Evolutionary conservation across 1,140 invertebrate genomes (phyloP).

Genomic region (Subanguina moxae): DNA sequence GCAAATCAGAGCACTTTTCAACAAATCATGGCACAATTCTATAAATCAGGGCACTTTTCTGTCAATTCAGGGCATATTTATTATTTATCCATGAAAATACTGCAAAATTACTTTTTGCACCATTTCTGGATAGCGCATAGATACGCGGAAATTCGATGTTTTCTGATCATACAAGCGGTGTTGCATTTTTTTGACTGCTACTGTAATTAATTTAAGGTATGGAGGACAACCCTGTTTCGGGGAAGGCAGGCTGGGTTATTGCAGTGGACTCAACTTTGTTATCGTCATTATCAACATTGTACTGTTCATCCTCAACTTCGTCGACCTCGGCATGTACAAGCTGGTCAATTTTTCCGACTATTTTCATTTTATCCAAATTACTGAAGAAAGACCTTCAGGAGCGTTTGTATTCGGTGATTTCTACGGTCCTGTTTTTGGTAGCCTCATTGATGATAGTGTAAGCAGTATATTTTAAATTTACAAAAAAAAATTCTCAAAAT

Average conservation of each 20-base stretch:
- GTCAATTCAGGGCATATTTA: too few relatives aligned
- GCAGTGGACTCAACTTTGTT: slow-evolving; percentile 52
- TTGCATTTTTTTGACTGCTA: neutral
- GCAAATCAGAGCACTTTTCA: too few relatives aligned
- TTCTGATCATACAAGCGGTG: too few relatives aligned
- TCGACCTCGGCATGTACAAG: slow-evolving; percentile 18
- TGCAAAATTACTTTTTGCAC: too few relatives aligned
- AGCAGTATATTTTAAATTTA: too few relatives aligned
- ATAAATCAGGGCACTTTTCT: too few relatives aligned
- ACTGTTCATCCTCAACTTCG: slow-evolving; percentile 50
- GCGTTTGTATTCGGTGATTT: slow-evolving; percentile 52
- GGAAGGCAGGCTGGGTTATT: slow-evolving; percentile 41
- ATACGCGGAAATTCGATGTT: too few relatives aligned
- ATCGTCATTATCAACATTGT: slow-evolving; percentile 57
- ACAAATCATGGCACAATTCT: too few relatives aligned
- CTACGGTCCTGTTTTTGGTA: slow-evolving; percentile 51
- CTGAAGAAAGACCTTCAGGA: slow-evolving; percentile 42
- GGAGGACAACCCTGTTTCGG: slow-evolving; percentile 1
- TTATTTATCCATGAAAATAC: too few relatives aligned
- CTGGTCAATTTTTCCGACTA: neutral
- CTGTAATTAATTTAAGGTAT: neutral
- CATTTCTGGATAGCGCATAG: too few relatives aligned
- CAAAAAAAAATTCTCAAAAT: too few relatives aligned
- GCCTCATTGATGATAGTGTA: slow-evolving; percentile 35
- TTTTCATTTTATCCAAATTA: neutral